Base-by-base conservation (phyloP, 1,140 invertebrate genomes). In the Drosophila mojavensis region DNA sequence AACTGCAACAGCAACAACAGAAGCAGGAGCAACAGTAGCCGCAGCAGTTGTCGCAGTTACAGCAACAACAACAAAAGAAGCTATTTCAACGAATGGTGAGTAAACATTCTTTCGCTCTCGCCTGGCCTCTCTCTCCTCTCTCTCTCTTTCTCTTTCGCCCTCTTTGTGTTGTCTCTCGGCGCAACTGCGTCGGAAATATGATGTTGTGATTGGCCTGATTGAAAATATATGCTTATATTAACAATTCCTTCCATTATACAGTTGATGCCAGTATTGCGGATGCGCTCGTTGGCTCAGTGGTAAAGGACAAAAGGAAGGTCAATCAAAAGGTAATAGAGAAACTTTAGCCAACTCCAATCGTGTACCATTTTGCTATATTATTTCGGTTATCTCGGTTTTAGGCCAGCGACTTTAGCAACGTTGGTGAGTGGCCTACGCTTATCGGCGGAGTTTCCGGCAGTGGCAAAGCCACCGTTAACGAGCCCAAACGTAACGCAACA, bases 341-440 rank as follows among this genome's bases (percentile, higher is more conserved):
- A 30, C n/a, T 63, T 56, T 1, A 39, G 26, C 10, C 13, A n/a
- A 4, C 10, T 5, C 13, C 6, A 36, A 6, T 51, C 2, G 20
- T 24, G 20, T 24, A 2, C 20, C 20, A 24, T n/a, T n/a, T 24
- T 2, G 10, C 36, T 10, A n/a, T 24, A 36, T 61, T n/a, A 24
- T 54, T 11, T n/a, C 2, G 26, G 1, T 24, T 5, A 47, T 59
- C 76, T 76, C 50, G 88, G 82, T 93, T 93, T 5, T 91, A 96
- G 95, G 94, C 95, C 54, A 95, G 94, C 91, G 94, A 95, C 91
- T 96, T 96, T 81, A 94, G 94, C 73, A 95, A 96, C 93, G 95
- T 95, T 76, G 94, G 94, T 66, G 96, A 97, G 92, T 97, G 96
- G 96, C 96, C 96, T 64, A 95, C 96, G 70, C 93, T 97, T 55